These are phyloP conservation scores for Catharus bicknelli DNA, from an alignment of 2,113 vertebrate genomes.

Conservation along the genomic window DNA sequence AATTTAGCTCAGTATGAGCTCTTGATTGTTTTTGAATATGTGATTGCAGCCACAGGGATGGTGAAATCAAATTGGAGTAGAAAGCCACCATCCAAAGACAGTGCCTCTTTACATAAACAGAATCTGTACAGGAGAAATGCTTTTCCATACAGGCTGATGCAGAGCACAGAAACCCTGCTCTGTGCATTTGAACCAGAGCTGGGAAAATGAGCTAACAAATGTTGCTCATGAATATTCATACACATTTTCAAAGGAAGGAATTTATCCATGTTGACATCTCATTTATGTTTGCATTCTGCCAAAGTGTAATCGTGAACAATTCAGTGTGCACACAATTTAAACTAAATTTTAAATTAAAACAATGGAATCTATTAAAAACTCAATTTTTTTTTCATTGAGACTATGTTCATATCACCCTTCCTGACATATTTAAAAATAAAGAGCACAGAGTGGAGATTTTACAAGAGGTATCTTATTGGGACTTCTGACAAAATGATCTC, in stretches of 20 bases:
- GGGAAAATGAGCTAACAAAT: conserved; percentile 51
- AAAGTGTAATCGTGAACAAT: conserved; percentile 1
- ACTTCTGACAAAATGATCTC: background rate
- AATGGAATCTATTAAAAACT: background rate
- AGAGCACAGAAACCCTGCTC: background rate
- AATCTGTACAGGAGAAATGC: background rate
- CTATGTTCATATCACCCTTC: background rate
- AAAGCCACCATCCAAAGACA: background rate
- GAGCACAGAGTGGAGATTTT: background rate
- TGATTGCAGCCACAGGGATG: background rate
- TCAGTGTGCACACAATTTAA: background rate
- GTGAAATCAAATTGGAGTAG: background rate
- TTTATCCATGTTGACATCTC: conserved; percentile 38
- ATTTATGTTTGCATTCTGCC: conserved; percentile 37
- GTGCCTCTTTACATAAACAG: background rate
- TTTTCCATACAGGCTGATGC: background rate
- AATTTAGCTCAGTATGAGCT: background rate
- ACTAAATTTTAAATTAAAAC: conserved; percentile 28
- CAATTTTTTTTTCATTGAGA: background rate
- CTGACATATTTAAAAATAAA: background rate
- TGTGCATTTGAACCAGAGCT: background rate
- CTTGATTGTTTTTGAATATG: background rate
- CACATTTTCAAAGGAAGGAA: conserved; percentile 43
- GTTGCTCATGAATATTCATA: conserved; percentile 62
- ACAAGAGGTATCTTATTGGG: background rate